Evolutionary conservation across 2,113 vertebrate genomes (phyloP).

Genomic region (Oxyruncus cristatus): DNA sequence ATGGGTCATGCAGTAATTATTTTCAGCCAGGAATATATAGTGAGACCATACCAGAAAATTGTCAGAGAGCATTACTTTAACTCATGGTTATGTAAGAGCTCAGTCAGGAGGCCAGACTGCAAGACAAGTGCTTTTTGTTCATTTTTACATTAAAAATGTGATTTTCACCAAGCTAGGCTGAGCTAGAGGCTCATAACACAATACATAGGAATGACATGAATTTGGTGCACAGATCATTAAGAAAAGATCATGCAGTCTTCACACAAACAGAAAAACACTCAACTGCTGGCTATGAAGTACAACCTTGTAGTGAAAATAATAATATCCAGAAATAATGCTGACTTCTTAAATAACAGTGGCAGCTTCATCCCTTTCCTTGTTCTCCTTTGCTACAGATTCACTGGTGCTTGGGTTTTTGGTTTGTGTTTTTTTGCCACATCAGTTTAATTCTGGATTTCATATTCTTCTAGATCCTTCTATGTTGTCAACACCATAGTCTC

Average conservation of each 20-base stretch:
- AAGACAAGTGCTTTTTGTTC: background rate
- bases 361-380: background rate
- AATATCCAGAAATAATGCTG: background rate
- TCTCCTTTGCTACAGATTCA: background rate
- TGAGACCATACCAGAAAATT: background rate
- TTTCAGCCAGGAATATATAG: background rate
- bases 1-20: background rate
- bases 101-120: background rate
- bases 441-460: background rate
- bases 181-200: background rate
- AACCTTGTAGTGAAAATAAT: background rate
- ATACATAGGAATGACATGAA: background rate
- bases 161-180: background rate
- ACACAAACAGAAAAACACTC: background rate
- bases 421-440: background rate
- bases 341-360: background rate
- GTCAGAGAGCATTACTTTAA: background rate
- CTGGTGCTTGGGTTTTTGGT: background rate
- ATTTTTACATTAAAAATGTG: background rate
- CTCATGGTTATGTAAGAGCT: background rate
- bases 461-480: background rate
- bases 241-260: background rate
- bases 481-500: background rate
- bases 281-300: background rate
- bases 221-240: background rate